Evolutionary conservation across 2,113 vertebrate species (phyloP), one percentile per base, ranked within the genome.

Genomic region (Tenebrosternarchus preto): DNA sequence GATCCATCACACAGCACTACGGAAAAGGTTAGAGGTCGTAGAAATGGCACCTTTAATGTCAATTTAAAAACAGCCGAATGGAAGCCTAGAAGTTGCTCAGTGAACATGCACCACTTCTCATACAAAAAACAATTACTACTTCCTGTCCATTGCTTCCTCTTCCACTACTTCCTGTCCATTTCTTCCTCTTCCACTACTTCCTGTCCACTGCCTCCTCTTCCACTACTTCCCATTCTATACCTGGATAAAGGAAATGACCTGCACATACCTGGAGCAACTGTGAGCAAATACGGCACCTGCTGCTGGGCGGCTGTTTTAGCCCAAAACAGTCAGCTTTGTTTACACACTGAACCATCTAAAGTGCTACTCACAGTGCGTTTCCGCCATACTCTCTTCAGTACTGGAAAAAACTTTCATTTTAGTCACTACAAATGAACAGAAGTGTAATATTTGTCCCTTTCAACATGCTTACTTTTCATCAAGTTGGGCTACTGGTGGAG

Each of bases 221-320:
- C n/a, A n/a, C n/a, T n/a, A n/a, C n/a, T n/a, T n/a, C 22, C 50
- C 70, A 60, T 78, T 55, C 36, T 43, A 29, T 2, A 78, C 53
- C 24, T 15, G 66, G 55, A 70, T 60, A 9, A 70, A 4, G 66
- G n/a, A 29, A 33, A 46, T 5, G 66, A n/a, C 46, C 53, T 16
- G 15, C 31, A 27, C 56, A 78, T 69, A 68, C 64, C 64, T 68
- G 33, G 16, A 39, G 60, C 56, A 24, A 74, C 46, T 3, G 1
- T 67, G 78, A 57, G 25, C 59, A 39, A 63, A 70, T n/a, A 5
- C 29, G 66, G 66, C 24, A 74, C 60, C 31, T 39, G 11, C 63
- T 66, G 25, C 63, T 66, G 63, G 3, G 29, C 27, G n/a, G 27
- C 19, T 29, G 57, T 25, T 80, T 67, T 27, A 74, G 31, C 22